Evolutionary conservation across 2,888 invertebrate species (phyloP).

Genomic region (Cosmorhoe ocellata): DNA sequence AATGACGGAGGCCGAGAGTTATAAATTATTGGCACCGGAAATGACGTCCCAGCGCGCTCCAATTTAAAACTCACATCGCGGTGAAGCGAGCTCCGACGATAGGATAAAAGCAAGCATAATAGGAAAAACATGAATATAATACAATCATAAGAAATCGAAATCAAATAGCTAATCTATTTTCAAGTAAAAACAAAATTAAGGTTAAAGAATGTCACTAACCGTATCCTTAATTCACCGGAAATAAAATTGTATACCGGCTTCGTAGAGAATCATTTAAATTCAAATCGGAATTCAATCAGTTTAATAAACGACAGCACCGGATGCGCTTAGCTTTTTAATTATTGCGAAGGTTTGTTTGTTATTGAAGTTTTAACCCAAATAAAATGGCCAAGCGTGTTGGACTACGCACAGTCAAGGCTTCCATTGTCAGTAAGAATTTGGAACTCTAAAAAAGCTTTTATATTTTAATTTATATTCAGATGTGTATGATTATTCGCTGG

Average conservation of each 20-base stretch:
- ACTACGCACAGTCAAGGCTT: too few relatives aligned
- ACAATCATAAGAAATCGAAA: conserved; percentile 3
- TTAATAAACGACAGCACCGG: conserved; percentile 66
- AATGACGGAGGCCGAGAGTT: conserved; percentile 73
- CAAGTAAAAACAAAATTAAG: conserved; percentile 53
- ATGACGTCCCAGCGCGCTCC: conserved; percentile 77
- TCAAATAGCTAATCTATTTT: conserved; percentile 13
- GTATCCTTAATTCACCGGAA: conserved; percentile 66
- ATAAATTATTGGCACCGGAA: conserved; percentile 80
- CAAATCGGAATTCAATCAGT: conserved; percentile 72
- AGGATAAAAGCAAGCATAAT: conserved; percentile 5
- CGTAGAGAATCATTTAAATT: conserved; percentile 69
- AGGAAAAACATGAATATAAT: too few relatives aligned
- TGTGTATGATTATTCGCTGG: conserved; percentile 46
- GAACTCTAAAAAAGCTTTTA: conserved; percentile 55
- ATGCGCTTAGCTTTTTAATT: conserved; percentile 71
- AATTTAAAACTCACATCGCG: conserved; percentile 70
- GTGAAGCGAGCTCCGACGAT: conserved; percentile 44
- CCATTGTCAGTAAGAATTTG: too few relatives aligned
- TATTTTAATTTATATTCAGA: conserved; percentile 43
- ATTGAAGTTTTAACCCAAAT: conserved; percentile 48
- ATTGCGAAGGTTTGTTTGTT: conserved; percentile 68
- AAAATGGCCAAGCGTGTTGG: too few relatives aligned
- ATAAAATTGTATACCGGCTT: conserved; percentile 56
- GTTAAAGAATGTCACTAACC: conserved; percentile 56